phyloP scores from a whole-genome alignment of 2,113 vertebrate species.

The Peromyscus californicus region DNA sequence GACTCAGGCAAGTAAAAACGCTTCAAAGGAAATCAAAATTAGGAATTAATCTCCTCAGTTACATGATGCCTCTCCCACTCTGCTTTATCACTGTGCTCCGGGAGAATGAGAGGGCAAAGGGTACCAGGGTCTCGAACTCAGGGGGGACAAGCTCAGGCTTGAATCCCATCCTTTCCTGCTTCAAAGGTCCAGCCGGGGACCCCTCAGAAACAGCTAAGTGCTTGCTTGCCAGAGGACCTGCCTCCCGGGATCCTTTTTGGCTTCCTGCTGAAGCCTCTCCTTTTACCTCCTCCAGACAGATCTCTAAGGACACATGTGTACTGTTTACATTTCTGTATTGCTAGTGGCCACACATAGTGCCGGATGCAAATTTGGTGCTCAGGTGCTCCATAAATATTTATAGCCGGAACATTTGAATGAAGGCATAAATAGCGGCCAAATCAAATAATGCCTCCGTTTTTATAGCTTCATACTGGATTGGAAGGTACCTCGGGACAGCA shows the following conservation, averaged over 20 bases:
- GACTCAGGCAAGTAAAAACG: conserved; percentile 81
- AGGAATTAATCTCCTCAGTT: conserved; percentile 76
- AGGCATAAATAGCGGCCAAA: neutral
- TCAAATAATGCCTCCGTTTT: neutral
- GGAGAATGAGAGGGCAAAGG: neutral
- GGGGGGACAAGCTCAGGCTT: neutral
- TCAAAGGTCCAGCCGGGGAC: neutral
- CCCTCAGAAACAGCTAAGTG: rapidly evolving
- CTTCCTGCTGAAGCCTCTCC: neutral
- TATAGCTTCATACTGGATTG: neutral
- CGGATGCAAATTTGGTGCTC: neutral
- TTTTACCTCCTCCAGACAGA: neutral
- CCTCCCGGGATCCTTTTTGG: neutral
- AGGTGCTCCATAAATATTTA: neutral
- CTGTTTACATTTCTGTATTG: neutral
- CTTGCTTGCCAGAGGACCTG: neutral
- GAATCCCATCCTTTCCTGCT: neutral
- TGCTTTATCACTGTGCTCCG: neutral
- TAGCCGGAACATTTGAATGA: neutral
- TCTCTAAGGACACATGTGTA: neutral
- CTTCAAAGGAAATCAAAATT: conserved; percentile 81
- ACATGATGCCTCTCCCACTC: neutral
- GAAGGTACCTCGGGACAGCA: neutral
- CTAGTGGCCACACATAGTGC: neutral
- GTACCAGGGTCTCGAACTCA: neutral